A percentile compares a stretch with the other conserved stretches of the same genome.
Conservation (phyloP, 2,797 vertebrate species). For the Choloepus didactylus region DNA sequence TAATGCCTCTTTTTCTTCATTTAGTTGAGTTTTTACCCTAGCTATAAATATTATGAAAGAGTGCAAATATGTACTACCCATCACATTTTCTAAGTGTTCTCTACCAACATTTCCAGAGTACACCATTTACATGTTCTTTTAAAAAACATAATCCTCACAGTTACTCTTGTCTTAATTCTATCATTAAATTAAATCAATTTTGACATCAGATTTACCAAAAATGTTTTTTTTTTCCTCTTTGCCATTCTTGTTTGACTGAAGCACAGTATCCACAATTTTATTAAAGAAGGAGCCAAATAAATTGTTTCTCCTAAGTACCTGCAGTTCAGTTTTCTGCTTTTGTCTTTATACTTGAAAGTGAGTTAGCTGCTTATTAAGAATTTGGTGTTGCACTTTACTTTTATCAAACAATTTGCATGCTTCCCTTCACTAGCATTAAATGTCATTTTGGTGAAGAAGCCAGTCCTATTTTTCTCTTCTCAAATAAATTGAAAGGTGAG, state of each 20-base stretch:
- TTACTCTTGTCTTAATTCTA: not conserved
- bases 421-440: too few relatives aligned
- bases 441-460: too few relatives aligned
- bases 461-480: too few relatives aligned
- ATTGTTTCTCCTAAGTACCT: not conserved
- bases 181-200: not conserved
- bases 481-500: not conserved
- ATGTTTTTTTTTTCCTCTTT: not conserved
- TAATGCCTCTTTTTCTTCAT: not conserved
- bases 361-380: not conserved
- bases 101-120: not conserved
- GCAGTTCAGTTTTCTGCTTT: not conserved
- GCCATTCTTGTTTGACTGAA: not conserved
- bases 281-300: not conserved
- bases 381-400: too few relatives aligned
- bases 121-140: not conserved
- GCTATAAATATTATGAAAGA: not conserved
- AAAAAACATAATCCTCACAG: not conserved
- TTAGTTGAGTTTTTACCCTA: not conserved
- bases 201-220: not conserved
- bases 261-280: not conserved
- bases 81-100: not conserved
- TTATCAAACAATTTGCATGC: too few relatives aligned
- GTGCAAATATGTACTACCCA: not conserved
- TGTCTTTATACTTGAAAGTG: not conserved